phyloP scores from a whole-genome alignment of 2,888 invertebrate species.

The Danaus chrysippus region DNA sequence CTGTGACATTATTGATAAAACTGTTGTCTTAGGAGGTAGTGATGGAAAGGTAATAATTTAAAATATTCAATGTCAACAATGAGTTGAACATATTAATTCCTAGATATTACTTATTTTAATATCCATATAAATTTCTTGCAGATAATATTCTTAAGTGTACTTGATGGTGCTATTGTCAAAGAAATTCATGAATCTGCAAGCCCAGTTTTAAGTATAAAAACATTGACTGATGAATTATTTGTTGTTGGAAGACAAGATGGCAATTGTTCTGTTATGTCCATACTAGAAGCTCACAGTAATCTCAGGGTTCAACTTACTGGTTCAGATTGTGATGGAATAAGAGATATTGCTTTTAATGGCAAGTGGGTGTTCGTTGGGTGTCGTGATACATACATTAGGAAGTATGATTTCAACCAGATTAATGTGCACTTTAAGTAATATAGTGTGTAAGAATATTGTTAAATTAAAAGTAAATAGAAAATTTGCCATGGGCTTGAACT shows the following conservation, averaged over 20 bases:
- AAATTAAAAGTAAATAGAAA: too few species aligned
- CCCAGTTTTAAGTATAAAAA: conserved; percentile 73
- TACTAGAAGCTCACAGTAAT: conserved; percentile 51
- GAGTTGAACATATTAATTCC: neutral
- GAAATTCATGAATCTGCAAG: conserved; percentile 78
- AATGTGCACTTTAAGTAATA: conserved; percentile 68
- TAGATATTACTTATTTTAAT: neutral
- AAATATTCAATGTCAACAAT: neutral
- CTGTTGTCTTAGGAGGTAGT: conserved; percentile 78
- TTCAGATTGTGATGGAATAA: conserved; percentile 84
- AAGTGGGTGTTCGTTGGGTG: conserved; percentile 81
- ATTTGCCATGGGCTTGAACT: too few species aligned
- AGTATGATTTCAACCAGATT: conserved; percentile 79
- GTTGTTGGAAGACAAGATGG: conserved; percentile 82
- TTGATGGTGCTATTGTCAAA: conserved; percentile 49
- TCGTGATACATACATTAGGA: conserved; percentile 81
- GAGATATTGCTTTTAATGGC: conserved; percentile 79
- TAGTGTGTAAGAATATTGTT: neutral
- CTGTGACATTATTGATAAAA: conserved; percentile 68
- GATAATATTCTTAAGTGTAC: conserved; percentile 53
- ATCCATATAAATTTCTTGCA: conserved; percentile 40
- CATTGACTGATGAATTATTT: conserved; percentile 71
- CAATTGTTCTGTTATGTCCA: conserved; percentile 75
- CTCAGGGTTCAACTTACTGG: conserved; percentile 81
- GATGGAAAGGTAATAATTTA: conserved; percentile 71